Evolutionary conservation across 1,140 invertebrate species (phyloP).

Genomic region (Liolophura sinensis): DNA sequence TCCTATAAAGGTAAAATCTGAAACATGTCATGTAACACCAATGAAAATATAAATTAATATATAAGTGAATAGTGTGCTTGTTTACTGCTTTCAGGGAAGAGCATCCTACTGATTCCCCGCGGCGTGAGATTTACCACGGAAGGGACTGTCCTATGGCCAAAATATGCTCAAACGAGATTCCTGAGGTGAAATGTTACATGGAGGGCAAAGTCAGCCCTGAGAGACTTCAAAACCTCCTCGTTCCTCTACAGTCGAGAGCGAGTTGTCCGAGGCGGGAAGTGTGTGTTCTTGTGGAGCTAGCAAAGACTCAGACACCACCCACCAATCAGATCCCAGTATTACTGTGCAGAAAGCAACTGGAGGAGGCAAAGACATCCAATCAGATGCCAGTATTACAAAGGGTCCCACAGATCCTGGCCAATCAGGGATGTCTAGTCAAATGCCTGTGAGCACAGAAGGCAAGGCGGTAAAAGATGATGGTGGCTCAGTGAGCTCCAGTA

Average conservation of each 20-base stretch:
- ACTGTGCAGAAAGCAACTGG: background rate
- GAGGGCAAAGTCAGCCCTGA: background rate
- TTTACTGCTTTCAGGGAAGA: slow-evolving; percentile 23
- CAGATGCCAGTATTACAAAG: too few species aligned
- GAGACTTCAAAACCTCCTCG: background rate
- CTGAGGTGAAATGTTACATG: slow-evolving; percentile 9
- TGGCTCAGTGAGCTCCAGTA: too few species aligned
- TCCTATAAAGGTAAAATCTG: too few species aligned
- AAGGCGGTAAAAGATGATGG: too few species aligned
- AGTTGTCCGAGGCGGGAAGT: slow-evolving; percentile 23
- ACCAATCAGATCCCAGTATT: background rate
- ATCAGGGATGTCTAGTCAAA: too few species aligned
- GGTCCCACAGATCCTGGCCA: too few species aligned
- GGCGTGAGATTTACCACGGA: slow-evolving; percentile 59
- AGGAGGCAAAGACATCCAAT: too few species aligned
- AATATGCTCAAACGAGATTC: slow-evolving; percentile 11
- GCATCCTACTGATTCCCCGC: slow-evolving; percentile 24
- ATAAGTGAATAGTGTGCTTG: too few species aligned
- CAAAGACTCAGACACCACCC: background rate
- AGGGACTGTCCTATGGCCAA: slow-evolving; percentile 32
- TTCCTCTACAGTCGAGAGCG: slow-evolving; percentile 12
- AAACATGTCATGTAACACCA: too few species aligned
- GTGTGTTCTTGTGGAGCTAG: slow-evolving; percentile 31
- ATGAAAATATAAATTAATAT: too few species aligned
- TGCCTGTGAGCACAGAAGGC: too few species aligned